phyloP scores from a whole-genome alignment of 2,888 invertebrate species.

The Andrena hattorfiana region DNA sequence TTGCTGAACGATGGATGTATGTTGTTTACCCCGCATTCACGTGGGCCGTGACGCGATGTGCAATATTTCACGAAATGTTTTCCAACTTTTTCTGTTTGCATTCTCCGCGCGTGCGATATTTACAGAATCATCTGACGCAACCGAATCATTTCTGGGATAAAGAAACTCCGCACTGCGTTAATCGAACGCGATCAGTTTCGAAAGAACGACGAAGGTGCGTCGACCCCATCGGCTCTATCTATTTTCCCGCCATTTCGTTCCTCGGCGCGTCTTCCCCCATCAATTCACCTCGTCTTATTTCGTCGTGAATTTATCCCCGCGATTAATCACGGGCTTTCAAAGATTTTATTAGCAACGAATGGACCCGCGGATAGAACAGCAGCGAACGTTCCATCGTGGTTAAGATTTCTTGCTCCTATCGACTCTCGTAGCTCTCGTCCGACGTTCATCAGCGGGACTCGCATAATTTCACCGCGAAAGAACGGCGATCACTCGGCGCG shows the following conservation, averaged over 20 bases:
- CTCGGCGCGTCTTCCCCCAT: not conserved
- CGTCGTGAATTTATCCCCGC: conserved; percentile 5
- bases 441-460: not conserved
- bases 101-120: no score
- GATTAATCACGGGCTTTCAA: conserved; percentile 10
- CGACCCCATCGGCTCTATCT: not conserved
- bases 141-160: no score
- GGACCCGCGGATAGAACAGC: not conserved
- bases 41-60: no score
- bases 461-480: conserved; percentile 15
- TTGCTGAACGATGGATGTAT: no score
- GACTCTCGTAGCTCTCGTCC: not conserved
- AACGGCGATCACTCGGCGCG: not conserved
- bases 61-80: not conserved
- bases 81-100: not conserved
- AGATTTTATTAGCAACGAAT: conserved; percentile 26
- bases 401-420: conserved; percentile 12
- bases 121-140: no score
- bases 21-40: no score
- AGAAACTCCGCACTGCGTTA: no score
- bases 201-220: not conserved
- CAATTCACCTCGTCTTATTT: not conserved
- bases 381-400: not conserved
- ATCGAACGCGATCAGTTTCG: not conserved
- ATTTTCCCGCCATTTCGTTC: not conserved